Conservation (phyloP, 1,140 invertebrate genomes). For the Tetraneura akinire region DNA sequence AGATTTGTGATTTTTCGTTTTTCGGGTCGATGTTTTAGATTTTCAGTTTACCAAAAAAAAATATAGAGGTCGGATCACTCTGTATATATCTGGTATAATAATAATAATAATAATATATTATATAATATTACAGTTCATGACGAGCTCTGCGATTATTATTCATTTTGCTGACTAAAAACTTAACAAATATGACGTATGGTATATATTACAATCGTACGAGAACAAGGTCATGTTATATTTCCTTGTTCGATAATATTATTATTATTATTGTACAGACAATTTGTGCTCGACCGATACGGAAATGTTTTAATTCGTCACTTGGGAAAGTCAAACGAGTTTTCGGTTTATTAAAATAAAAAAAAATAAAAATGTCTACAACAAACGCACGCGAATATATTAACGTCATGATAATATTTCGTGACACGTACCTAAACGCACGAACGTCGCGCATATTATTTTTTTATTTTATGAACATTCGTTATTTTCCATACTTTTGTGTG, state of each 20-base stretch:
- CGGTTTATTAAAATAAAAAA: conserved; percentile 5
- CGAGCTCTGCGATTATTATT: not conserved
- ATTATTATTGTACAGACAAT: not conserved
- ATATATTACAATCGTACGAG: not conserved
- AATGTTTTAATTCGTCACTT: conserved; percentile 13
- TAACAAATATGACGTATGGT: no score
- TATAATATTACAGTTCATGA: no score
- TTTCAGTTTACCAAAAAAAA: no score
- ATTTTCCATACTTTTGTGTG: not conserved
- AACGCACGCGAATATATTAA: conserved; percentile 1
- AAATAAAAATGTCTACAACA: not conserved
- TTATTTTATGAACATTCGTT: not conserved
- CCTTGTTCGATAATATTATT: not conserved
- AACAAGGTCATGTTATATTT: not conserved
- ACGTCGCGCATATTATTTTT: not conserved
- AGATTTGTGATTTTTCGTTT: no score
- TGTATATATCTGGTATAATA: no score
- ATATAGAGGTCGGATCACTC: no score
- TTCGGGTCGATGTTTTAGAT: no score
- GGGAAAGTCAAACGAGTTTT: not conserved
- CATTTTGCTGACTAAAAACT: conserved; percentile 1
- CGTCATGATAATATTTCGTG: not conserved
- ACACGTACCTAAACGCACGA: not conserved
- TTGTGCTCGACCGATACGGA: not conserved
- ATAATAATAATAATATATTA: no score